Conservation (phyloP, 2,113 vertebrate species). For the Ariopsis seemanni region DNA sequence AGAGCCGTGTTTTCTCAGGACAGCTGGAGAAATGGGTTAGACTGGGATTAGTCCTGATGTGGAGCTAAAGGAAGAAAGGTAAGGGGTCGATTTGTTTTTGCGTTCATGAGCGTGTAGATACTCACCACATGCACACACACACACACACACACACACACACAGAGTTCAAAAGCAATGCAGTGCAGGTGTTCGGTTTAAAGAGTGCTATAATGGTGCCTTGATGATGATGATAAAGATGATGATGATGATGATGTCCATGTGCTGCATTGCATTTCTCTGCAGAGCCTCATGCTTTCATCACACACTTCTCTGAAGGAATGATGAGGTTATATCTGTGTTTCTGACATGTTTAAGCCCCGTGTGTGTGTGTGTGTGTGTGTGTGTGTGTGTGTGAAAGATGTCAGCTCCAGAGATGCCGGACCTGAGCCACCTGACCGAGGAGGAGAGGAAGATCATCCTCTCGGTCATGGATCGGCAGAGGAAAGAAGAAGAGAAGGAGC, state of each 20-base stretch:
- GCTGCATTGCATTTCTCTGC: constrained; percentile 9
- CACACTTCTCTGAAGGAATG: not conserved
- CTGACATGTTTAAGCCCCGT: not conserved
- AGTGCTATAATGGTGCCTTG: not conserved
- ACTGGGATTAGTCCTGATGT: constrained; percentile 10
- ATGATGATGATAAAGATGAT: not conserved
- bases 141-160: constrained; percentile 6
- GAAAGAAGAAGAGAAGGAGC: constrained; percentile 93
- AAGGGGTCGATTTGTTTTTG: not conserved
- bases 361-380: constrained; percentile 20
- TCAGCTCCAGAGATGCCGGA: constrained; percentile 79
- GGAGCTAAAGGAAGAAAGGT: constrained; percentile 15
- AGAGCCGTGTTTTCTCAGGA: not conserved
- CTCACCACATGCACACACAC: constrained; percentile 1
- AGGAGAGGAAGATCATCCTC: constrained; percentile 90
- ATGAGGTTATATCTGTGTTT: not conserved
- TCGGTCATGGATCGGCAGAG: constrained; percentile 92
- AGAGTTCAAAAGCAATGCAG: not conserved
- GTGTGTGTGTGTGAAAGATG: constrained; percentile 19
- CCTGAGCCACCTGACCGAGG: constrained; percentile 94
- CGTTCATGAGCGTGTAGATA: not conserved
- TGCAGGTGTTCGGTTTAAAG: not conserved
- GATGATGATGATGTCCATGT: not conserved
- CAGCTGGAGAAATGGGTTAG: constrained; percentile 11
- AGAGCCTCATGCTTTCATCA: not conserved